Evolutionary conservation across 92 coral and sea anemone species (phyloP).

Genomic region (Porites divaricata): DNA sequence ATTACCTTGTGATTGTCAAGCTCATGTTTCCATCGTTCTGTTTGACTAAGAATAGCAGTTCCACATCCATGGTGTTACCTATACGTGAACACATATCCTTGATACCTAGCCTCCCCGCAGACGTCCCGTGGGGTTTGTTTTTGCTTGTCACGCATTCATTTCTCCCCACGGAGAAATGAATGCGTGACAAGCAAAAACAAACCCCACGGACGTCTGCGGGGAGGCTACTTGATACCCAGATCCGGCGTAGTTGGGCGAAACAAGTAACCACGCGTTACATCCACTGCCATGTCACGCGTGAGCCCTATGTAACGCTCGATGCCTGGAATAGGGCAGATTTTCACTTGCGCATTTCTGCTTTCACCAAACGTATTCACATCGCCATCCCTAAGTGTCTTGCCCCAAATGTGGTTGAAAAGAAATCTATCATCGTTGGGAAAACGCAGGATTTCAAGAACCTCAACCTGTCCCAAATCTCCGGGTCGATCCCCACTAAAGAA

Average conservation of each 20-base stretch:
- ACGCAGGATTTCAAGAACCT: conserved; percentile 46
- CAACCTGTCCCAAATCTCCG: conserved; percentile 33
- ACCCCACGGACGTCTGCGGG: too few relatives aligned
- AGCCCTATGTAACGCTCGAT: conserved; percentile 48
- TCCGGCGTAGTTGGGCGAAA: conserved; percentile 36
- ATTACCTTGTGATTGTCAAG: too few relatives aligned
- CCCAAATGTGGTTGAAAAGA: conserved; percentile 64
- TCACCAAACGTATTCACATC: conserved; percentile 52
- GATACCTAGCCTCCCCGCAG: too few relatives aligned
- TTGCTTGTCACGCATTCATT: too few relatives aligned
- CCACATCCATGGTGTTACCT: too few relatives aligned
- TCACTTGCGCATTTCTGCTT: conserved; percentile 39
- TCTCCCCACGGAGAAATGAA: too few relatives aligned
- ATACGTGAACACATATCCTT: background rate
- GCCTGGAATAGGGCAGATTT: conserved; percentile 54
- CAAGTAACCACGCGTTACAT: conserved; percentile 26
- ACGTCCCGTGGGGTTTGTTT: too few relatives aligned
- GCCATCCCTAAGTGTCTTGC: conserved; percentile 57
- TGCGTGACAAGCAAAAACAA: too few relatives aligned
- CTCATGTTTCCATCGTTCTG: too few relatives aligned
- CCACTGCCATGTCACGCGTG: conserved; percentile 25
- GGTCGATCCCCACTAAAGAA: conserved; percentile 8
- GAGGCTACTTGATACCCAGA: background rate
- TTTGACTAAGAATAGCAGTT: too few relatives aligned
- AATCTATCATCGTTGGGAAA: conserved; percentile 58